Conservation (phyloP, 1,140 invertebrate genomes). For the Sogatella furcifera region DNA sequence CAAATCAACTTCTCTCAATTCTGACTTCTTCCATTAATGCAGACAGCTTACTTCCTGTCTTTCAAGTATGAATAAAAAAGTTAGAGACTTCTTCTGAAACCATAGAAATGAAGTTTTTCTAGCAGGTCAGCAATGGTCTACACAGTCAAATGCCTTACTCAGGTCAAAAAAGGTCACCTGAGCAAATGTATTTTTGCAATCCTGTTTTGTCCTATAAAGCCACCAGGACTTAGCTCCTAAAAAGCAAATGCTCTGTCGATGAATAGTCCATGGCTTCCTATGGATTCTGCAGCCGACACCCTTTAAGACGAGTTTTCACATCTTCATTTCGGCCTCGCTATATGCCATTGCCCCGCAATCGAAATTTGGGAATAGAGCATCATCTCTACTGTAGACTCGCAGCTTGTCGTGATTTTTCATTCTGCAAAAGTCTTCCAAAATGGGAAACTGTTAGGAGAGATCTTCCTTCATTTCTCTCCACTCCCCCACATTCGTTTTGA, state of each 20-base stretch:
- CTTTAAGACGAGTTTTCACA: too few relatives aligned
- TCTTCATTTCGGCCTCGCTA: background rate
- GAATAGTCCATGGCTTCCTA: slow-evolving; percentile 30
- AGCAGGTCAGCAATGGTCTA: too few relatives aligned
- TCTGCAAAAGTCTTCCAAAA: slow-evolving; percentile 29
- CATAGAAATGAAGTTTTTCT: too few relatives aligned
- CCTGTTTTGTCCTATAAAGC: slow-evolving; percentile 27
- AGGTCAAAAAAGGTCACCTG: too few relatives aligned
- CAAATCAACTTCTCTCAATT: too few relatives aligned
- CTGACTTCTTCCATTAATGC: too few relatives aligned
- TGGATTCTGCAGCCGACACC: background rate
- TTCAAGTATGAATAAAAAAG: too few relatives aligned
- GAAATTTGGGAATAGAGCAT: background rate
- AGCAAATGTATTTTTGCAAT: too few relatives aligned
- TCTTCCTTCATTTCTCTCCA: slow-evolving; percentile 21
- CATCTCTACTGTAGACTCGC: slow-evolving; percentile 17
- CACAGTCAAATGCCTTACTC: too few relatives aligned
- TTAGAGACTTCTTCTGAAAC: too few relatives aligned
- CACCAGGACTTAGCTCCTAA: slow-evolving; percentile 35
- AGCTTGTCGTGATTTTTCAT: slow-evolving; percentile 23
- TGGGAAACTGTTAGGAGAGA: slow-evolving; percentile 31
- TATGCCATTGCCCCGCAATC: background rate
- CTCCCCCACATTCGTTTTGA: slow-evolving; percentile 9
- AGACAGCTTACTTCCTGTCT: too few relatives aligned
- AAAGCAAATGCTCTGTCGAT: slow-evolving; percentile 27